phyloP scores from a whole-genome alignment of 2,797 vertebrate genomes.

The Tangara arthus region DNA sequence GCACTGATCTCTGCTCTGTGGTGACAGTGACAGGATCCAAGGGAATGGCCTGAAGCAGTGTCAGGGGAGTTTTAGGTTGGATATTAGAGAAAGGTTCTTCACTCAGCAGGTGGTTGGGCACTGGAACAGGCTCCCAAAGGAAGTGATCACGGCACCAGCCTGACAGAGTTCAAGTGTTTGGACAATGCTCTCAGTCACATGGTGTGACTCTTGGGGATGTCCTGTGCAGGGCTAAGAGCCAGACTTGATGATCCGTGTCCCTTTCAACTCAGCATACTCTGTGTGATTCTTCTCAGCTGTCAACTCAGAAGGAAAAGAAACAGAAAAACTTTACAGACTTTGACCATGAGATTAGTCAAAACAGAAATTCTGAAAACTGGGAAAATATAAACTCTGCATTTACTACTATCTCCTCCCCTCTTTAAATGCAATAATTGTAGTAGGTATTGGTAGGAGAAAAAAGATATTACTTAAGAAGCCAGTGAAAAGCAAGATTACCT shows the following conservation, averaged over 20 bases:
- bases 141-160: not conserved
- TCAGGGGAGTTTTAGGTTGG: rapidly evolving
- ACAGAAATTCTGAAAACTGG: not conserved
- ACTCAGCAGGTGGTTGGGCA: not conserved
- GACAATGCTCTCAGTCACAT: not conserved
- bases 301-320: not conserved
- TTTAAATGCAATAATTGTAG: not conserved
- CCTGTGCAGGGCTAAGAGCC: not conserved
- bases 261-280: not conserved
- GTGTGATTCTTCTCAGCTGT: not conserved
- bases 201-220: not conserved
- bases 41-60: not conserved
- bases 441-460: not conserved
- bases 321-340: not conserved
- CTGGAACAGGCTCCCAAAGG: not conserved
- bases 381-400: not conserved
- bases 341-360: not conserved
- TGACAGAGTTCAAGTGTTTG: not conserved
- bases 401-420: not conserved
- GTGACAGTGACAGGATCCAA: rapidly evolving
- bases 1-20: not conserved
- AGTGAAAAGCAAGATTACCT: conserved; percentile 75
- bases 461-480: not conserved
- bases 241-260: not conserved
- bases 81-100: not conserved